phyloP scores from a whole-genome alignment of 1,140 invertebrate species.

The Psix sp. region DNA sequence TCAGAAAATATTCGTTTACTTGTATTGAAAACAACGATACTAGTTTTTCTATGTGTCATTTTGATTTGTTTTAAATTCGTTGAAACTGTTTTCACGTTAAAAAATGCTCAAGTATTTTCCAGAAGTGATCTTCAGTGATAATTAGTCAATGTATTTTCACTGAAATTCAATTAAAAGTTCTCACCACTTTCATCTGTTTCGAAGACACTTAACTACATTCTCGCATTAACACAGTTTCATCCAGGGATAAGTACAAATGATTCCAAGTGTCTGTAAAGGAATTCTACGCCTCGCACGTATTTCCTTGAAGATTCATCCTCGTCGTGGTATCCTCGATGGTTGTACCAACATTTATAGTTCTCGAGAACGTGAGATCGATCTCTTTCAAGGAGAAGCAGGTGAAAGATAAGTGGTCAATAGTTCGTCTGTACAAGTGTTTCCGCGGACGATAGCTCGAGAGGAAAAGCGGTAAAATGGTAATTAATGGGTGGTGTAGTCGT shows the following conservation, averaged over 20 bases:
- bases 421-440: slow-evolving; percentile 40
- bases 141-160: slow-evolving; percentile 13
- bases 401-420: slow-evolving; percentile 55
- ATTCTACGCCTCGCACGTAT: slow-evolving; percentile 36
- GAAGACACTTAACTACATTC: slow-evolving; percentile 26
- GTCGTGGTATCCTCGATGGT: slow-evolving; percentile 31
- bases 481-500: slow-evolving; percentile 37
- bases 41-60: neutral
- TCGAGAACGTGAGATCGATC: slow-evolving; percentile 47
- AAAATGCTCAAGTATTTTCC: no score
- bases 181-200: slow-evolving; percentile 30
- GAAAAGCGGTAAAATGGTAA: slow-evolving; percentile 43
- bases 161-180: slow-evolving; percentile 7
- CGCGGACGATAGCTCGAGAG: slow-evolving; percentile 42
- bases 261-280: slow-evolving; percentile 21
- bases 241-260: slow-evolving; percentile 43
- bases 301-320: slow-evolving; percentile 53
- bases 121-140: no score
- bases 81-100: neutral
- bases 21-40: neutral
- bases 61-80: neutral
- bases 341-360: slow-evolving; percentile 40
- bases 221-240: slow-evolving; percentile 34
- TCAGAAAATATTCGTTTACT: neutral
- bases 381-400: slow-evolving; percentile 51